A percentile compares a stretch with the other conserved stretches of the same genome.
Evolutionary conservation across 2,888 invertebrate genomes (phyloP).

Genomic region (Diaphora mendica): DNA sequence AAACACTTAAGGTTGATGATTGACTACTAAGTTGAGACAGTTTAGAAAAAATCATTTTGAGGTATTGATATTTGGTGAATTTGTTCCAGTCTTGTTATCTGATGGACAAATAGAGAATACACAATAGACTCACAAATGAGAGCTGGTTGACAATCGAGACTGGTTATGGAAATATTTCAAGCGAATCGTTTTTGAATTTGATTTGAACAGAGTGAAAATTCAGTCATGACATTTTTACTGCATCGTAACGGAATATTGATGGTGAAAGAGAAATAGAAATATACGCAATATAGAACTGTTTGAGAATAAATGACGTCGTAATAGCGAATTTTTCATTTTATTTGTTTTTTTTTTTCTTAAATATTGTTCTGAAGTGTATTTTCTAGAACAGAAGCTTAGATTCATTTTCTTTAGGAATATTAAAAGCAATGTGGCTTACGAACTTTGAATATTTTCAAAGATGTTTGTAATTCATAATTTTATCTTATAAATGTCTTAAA

Average conservation of each 20-base stretch:
- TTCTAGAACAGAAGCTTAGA: not conserved
- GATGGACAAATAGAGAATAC: slow-evolving; percentile 22
- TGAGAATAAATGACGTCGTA: not conserved
- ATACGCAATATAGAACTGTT: not conserved
- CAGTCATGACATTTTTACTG: not conserved
- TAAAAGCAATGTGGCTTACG: not conserved
- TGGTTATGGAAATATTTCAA: not conserved
- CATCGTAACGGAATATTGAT: no score
- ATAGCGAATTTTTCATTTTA: not conserved
- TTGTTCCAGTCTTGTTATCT: slow-evolving; percentile 35
- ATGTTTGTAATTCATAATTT: not conserved
- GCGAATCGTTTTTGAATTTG: not conserved
- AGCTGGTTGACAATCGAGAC: slow-evolving; percentile 7
- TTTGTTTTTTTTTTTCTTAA: not conserved
- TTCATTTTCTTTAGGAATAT: not conserved
- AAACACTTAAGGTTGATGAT: slow-evolving; percentile 21
- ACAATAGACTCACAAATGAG: slow-evolving; percentile 11
- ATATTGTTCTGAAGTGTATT: not conserved
- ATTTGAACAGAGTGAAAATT: not conserved
- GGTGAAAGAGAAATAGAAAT: not conserved
- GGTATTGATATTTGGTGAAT: slow-evolving; percentile 31
- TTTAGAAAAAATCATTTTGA: slow-evolving; percentile 40
- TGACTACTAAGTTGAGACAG: not conserved
- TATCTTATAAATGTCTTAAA: not conserved
- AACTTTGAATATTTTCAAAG: not conserved